A percentile compares a stretch with the other conserved stretches of the same genome.
Conservation (phyloP, 2,113 vertebrate genomes). For the Grantiella picta region DNA sequence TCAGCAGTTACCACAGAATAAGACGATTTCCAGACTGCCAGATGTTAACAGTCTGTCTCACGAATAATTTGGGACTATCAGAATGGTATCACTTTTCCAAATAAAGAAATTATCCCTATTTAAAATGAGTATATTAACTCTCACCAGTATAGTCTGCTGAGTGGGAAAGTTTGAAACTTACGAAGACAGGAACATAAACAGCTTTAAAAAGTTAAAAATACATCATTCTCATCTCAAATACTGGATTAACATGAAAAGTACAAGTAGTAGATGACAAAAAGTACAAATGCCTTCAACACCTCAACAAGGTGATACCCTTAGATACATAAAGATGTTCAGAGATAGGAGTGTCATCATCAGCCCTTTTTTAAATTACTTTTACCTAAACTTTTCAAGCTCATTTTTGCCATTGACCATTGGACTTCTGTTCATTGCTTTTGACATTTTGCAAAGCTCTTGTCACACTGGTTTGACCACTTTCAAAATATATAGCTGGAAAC, state of each 20-base stretch:
- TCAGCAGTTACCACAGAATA: background rate
- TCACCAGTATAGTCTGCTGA: background rate
- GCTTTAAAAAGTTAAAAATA: background rate
- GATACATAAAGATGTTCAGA: background rate
- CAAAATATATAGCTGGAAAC: slow-evolving; percentile 71
- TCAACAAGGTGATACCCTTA: background rate
- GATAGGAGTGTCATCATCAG: background rate
- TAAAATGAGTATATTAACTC: background rate
- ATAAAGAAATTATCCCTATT: background rate
- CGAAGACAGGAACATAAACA: background rate
- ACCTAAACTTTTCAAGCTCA: slow-evolving; percentile 89
- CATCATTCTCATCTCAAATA: background rate
- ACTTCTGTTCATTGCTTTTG: slow-evolving; percentile 44
- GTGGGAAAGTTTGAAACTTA: background rate
- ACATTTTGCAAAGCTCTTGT: slow-evolving; percentile 49
- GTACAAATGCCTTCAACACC: background rate
- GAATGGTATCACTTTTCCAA: background rate
- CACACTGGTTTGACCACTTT: slow-evolving; percentile 57
- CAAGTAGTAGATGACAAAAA: background rate
- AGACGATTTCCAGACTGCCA: background rate
- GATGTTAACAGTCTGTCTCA: background rate
- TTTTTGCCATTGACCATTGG: slow-evolving; percentile 53
- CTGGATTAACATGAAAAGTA: background rate
- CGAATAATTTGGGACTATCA: background rate
- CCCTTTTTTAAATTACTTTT: background rate